phyloP scores from a whole-genome alignment of 2,888 invertebrate genomes.

The Luperina testacea region DNA sequence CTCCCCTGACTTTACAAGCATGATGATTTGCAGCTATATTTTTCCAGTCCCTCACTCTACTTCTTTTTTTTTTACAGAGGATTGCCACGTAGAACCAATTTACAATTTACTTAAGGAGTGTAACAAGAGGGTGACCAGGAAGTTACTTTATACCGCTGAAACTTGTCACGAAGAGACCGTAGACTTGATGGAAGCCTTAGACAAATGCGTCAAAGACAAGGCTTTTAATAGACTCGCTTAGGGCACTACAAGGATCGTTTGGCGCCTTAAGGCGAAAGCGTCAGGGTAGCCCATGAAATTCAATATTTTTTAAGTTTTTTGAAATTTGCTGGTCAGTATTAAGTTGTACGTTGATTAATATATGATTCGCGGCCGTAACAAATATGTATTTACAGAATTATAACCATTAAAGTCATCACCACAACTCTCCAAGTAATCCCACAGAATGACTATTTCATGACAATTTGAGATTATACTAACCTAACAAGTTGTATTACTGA shows the following conservation, averaged over 20 bases:
- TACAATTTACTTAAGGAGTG: conserved; percentile 72
- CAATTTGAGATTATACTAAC: no score
- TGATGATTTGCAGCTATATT: neutral
- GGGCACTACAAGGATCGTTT: neutral
- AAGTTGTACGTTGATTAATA: no score
- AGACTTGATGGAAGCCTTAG: conserved; percentile 78
- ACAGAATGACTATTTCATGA: no score
- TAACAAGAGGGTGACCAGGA: conserved; percentile 69
- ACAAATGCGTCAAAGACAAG: conserved; percentile 76
- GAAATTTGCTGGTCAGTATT: no score
- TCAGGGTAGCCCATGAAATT: no score
- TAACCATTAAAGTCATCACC: no score
- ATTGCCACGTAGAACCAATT: conserved; percentile 72
- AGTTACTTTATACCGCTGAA: conserved; percentile 76
- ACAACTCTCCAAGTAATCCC: no score
- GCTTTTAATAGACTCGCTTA: conserved; percentile 73
- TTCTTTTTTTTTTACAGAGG: conserved; percentile 21
- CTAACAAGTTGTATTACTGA: no score
- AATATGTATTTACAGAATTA: no score
- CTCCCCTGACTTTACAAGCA: neutral
- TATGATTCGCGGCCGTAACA: no score
- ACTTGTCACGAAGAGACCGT: conserved; percentile 81
- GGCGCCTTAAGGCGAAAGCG: no score
- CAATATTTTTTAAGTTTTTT: no score
- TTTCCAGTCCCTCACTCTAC: neutral